These are phyloP conservation scores for Bubo scandiacus DNA, from an alignment of 2,113 vertebrate genomes.

Conservation along the genomic window DNA sequence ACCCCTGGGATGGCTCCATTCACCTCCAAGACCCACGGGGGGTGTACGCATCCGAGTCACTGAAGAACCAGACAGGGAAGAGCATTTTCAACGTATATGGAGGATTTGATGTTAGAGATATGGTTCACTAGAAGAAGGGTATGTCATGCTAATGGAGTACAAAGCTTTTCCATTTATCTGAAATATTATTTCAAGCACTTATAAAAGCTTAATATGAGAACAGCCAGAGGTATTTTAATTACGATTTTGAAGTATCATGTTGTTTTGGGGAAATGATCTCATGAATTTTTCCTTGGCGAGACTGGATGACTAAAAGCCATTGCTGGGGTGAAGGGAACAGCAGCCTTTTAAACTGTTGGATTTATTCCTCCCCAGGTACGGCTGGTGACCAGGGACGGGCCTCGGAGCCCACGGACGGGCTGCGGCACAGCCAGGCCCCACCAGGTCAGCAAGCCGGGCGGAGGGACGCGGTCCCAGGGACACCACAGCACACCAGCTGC, in stretches of 20 bases:
- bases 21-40: background rate
- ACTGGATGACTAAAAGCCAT: background rate
- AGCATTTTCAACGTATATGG: rapidly evolving
- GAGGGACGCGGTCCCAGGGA: background rate
- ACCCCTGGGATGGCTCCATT: constrained; percentile 4
- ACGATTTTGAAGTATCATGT: background rate
- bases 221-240: constrained; percentile 17
- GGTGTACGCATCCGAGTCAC: rapidly evolving
- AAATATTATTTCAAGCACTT: background rate
- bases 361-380: background rate
- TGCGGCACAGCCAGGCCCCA: background rate
- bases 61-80: background rate
- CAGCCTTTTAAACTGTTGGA: background rate
- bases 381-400: no score
- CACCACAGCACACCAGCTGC: background rate
- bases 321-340: background rate
- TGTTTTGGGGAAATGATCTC: background rate
- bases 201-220: background rate
- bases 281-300: background rate
- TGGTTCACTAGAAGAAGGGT: background rate
- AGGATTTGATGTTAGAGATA: background rate
- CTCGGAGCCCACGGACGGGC: background rate
- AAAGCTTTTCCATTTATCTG: background rate
- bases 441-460: background rate
- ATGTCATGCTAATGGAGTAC: background rate